phyloP scores from a whole-genome alignment of 2,113 vertebrate species.

The Daphoenositta chrysoptera region DNA sequence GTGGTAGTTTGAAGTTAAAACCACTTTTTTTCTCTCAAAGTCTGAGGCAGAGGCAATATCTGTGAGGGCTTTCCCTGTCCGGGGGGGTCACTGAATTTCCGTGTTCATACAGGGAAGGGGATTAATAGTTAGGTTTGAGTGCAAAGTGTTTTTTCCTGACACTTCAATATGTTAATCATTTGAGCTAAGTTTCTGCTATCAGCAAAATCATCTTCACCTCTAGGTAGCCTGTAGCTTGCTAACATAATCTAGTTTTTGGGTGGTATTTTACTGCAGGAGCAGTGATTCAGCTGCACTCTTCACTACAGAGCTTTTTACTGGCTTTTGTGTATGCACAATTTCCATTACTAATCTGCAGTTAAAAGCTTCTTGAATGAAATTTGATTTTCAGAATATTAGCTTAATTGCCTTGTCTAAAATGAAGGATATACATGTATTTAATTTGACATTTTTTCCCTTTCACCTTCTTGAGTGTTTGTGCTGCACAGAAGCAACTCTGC shows the following conservation, averaged over 20 bases:
- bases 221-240: neutral
- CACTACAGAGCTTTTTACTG: neutral
- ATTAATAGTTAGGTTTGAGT: neutral
- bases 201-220: slow-evolving; percentile 17
- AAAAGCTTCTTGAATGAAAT: neutral
- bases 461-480: neutral
- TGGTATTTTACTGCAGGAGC: neutral
- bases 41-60: neutral
- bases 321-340: neutral
- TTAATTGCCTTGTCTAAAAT: neutral
- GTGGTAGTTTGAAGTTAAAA: neutral
- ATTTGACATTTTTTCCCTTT: neutral
- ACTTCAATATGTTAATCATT: neutral
- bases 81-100: neutral
- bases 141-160: neutral
- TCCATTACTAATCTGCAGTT: neutral
- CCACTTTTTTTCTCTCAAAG: neutral
- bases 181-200: neutral
- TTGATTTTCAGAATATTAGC: neutral
- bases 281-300: neutral
- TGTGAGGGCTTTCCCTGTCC: neutral
- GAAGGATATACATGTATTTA: neutral
- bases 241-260: neutral
- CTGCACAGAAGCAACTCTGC: neutral
- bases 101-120: neutral